Percentiles rank a stretch among this genome's conserved stretches.
phyloP scores from a whole-genome alignment of 2,888 invertebrate species.

The Bellardia pandia region DNA sequence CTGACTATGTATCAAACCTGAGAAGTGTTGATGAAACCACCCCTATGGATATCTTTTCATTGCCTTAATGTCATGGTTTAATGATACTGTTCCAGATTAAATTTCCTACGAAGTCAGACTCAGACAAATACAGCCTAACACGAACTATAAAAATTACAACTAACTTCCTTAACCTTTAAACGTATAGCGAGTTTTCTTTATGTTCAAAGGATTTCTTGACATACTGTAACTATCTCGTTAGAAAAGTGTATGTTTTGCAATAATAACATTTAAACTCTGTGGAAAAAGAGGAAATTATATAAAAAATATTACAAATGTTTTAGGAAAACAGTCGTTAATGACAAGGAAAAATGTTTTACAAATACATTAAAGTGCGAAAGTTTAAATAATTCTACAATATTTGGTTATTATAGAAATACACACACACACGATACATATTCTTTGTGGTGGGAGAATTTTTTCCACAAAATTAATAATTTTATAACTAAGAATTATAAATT shows the following conservation, averaged over 20 bases:
- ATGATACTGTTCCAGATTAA: no score
- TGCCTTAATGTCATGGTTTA: no score
- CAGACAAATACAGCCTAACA: no score
- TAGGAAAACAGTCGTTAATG: conserved; percentile 26
- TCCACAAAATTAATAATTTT: no score
- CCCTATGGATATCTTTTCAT: no score
- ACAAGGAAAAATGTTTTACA: conserved; percentile 9
- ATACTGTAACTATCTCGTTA: background rate
- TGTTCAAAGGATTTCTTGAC: background rate
- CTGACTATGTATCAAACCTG: no score
- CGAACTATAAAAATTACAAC: no score
- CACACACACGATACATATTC: background rate
- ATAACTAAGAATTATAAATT: no score
- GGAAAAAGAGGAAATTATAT: conserved; percentile 23
- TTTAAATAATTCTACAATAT: background rate
- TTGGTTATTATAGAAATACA: background rate
- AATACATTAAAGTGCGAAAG: background rate
- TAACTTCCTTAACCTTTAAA: no score
- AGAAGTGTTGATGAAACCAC: no score
- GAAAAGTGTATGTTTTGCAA: background rate
- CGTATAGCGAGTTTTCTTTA: background rate
- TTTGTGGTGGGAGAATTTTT: no score
- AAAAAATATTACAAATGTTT: conserved; percentile 38
- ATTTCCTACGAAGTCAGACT: no score
- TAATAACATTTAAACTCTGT: conserved; percentile 8